Evolutionary conservation across 2,797 vertebrate species (phyloP), one percentile per base, ranked within the genome.

Genomic region (Carduelis carduelis): DNA sequence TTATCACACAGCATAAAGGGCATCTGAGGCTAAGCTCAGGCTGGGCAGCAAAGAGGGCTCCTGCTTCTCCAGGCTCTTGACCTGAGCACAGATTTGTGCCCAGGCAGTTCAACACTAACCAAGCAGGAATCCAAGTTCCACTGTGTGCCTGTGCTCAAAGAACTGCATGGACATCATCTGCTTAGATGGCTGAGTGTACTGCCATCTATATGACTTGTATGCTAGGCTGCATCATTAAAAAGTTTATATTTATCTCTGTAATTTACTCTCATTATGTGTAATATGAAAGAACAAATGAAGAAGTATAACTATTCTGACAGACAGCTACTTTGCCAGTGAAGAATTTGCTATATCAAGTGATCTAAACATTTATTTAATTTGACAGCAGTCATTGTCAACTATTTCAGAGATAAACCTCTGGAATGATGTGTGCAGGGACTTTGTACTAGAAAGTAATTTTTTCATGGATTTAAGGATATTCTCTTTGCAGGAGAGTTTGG

Each of bases 311-410:
- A 12, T 82, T 85, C 61, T 78, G 84, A 83, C 78, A 78, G 65
- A 65, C 3, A 76, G 19, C 4, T 87, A 44, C 50, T 92, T 77
- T 56, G 50, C 49, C 49, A 77, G 41, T 14, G 34, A 89, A 80
- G 39, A 72, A 50, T 80, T 89, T 87, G 20, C 41, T 23, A 0
- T 49, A 55, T 28, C 24, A 81, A 81, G 19, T 78, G 18, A 57
- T 60, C 21, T 34, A 75, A 94, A 83, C 39, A 57, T 88, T 85
- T 70, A 95, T 95, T 81, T 83, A 61, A 78, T 75, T 92, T 95
- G 89, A 64, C 81, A 83, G 60, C 21, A 79, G n/a, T 52, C 41
- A 43, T 39, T 71, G 37, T 53, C 37, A 78, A 24, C 37, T 68
- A 3, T 28, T 92, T 78, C 56, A 91, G 65, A 83, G 52, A 60